A percentile compares a stretch with the other conserved stretches of the same genome.
Evolutionary conservation across 2,888 invertebrate genomes (phyloP).

Genomic region (Thymelicus acteon): DNA sequence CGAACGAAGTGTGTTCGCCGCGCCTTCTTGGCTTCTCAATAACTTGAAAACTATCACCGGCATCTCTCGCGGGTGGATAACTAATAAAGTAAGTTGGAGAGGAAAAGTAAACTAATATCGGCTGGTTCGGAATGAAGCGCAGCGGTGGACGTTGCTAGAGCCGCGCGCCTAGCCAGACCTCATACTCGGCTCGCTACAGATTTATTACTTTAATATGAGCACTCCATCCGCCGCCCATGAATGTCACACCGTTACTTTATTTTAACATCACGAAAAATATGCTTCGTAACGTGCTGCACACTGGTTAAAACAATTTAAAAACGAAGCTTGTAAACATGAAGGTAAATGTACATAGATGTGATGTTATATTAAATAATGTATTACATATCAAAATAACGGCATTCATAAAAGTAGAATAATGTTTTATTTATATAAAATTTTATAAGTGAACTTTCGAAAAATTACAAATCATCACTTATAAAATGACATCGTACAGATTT

Average conservation of each 20-base stretch:
- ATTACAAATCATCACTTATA: neutral
- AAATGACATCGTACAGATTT: neutral
- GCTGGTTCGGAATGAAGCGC: constrained; percentile 68
- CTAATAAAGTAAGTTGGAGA: constrained; percentile 84
- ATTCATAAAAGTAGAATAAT: too few relatives aligned
- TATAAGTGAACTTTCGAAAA: neutral
- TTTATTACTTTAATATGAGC: constrained; percentile 81
- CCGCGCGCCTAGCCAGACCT: constrained; percentile 43
- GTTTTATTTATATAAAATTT: too few relatives aligned
- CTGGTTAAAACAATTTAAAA: constrained; percentile 17
- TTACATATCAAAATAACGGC: too few relatives aligned
- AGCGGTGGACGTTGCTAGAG: constrained; percentile 53
- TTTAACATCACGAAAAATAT: constrained; percentile 50
- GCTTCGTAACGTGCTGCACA: constrained; percentile 11
- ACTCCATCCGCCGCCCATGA: constrained; percentile 57
- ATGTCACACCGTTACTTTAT: constrained; percentile 57
- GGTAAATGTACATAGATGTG: neutral
- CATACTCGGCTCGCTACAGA: constrained; percentile 62
- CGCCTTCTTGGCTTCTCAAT: constrained; percentile 71
- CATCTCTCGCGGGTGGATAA: constrained; percentile 74
- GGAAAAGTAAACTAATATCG: constrained; percentile 86
- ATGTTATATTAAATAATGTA: neutral
- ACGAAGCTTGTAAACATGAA: constrained; percentile 2
- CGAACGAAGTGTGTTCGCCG: constrained; percentile 45
- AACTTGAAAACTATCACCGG: constrained; percentile 77